These are phyloP conservation scores for Napeogenes inachia DNA, from an alignment of 2,888 invertebrate genomes.

Conservation along the genomic window DNA sequence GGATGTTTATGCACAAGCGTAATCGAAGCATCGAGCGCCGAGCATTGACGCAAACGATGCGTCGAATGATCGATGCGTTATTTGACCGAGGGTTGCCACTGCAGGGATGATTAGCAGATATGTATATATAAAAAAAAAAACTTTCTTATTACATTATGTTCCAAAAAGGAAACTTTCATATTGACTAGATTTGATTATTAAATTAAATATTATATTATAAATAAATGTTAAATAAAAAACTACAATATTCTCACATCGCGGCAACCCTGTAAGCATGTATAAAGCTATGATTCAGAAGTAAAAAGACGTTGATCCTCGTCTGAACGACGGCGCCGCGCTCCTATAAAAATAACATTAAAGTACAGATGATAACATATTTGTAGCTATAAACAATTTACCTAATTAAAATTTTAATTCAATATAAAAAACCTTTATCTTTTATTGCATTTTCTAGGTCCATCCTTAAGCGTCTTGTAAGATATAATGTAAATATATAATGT, in stretches of 20 bases:
- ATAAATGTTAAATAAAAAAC: no score
- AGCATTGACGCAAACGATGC: constrained; percentile 22
- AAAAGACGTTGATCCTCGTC: constrained; percentile 9
- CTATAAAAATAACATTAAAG: background rate
- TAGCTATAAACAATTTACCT: background rate
- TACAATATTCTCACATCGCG: background rate
- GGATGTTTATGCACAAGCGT: constrained; percentile 24
- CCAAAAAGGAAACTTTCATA: no score
- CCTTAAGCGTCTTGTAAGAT: no score
- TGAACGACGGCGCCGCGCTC: constrained; percentile 13
- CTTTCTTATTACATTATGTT: no score
- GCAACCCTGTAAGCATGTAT: background rate
- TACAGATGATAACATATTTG: no score
- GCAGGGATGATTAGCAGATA: background rate
- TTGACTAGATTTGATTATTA: no score
- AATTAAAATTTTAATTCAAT: background rate
- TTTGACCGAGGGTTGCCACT: background rate
- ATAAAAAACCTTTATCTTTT: no score
- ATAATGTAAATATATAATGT: no score
- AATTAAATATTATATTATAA: no score
- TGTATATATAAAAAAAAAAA: no score
- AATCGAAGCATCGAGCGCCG: constrained; percentile 7
- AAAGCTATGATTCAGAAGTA: constrained; percentile 13
- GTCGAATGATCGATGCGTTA: constrained; percentile 18
- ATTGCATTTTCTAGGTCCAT: no score